These are phyloP conservation scores for Pyrgilauda ruficollis DNA, from an alignment of 2,113 vertebrate genomes.

Conservation along the genomic window DNA sequence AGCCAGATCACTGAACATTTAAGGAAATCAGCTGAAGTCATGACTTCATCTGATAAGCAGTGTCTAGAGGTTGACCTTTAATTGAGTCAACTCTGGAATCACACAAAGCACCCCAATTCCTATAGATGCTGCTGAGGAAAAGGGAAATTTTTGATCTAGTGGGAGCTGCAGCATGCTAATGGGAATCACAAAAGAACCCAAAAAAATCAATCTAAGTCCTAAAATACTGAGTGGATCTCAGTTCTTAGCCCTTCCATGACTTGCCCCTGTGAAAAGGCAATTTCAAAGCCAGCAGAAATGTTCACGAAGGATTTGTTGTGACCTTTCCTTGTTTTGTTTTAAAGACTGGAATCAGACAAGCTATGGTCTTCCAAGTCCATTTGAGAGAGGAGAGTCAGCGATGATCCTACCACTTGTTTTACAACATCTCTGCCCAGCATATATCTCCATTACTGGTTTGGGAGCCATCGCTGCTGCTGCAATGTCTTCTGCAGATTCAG, in stretches of 20 bases:
- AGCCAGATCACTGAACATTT: neutral
- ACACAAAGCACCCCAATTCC: neutral
- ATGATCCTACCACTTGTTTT: slow-evolving; percentile 77
- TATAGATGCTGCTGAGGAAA: neutral
- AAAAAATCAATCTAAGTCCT: neutral
- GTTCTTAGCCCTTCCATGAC: neutral
- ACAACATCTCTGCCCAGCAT: slow-evolving; percentile 72
- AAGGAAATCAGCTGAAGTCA: neutral
- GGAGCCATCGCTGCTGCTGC: slow-evolving; percentile 72
- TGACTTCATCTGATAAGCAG: neutral
- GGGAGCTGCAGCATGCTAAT: neutral
- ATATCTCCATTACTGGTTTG: slow-evolving; percentile 70
- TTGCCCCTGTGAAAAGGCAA: neutral
- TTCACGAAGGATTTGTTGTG: neutral
- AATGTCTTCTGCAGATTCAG: slow-evolving; percentile 79
- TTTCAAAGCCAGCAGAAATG: neutral
- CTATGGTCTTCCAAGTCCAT: slow-evolving; percentile 74
- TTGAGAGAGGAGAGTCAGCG: slow-evolving; percentile 68
- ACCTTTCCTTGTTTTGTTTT: neutral
- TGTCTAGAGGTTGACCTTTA: neutral
- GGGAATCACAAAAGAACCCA: neutral
- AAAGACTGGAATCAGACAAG: slow-evolving; percentile 83
- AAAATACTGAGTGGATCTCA: neutral
- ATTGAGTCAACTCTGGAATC: neutral
- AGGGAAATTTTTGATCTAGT: neutral